Evolutionary conservation across 2,888 invertebrate genomes (phyloP).

Genomic region (Andrena dorsata): DNA sequence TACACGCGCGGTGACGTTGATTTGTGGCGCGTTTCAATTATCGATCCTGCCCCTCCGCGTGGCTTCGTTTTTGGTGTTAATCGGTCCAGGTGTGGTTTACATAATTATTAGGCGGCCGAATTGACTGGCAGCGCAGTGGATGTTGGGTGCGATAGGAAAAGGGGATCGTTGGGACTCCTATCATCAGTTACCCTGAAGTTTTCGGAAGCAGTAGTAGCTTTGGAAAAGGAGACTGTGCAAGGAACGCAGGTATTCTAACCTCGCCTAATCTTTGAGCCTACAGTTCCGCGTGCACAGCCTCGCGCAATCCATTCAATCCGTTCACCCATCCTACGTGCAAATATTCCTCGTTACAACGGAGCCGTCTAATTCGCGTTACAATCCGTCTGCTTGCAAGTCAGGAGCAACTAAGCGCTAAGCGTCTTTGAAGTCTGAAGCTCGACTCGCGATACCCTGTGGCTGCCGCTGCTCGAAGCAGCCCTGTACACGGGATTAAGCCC

Average conservation of each 20-base stretch:
- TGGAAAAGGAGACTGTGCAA: too few species aligned
- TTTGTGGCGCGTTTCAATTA: constrained; percentile 55
- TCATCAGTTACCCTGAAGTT: too few species aligned
- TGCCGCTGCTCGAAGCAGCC: not conserved
- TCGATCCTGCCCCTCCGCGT: constrained; percentile 26
- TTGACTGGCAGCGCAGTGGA: not conserved
- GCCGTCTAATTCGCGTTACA: constrained; percentile 38
- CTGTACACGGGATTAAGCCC: constrained; percentile 40
- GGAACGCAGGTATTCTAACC: too few species aligned
- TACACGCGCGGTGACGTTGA: constrained; percentile 46
- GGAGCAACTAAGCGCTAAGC: not conserved
- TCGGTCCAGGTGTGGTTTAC: constrained; percentile 11
- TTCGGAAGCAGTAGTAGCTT: too few species aligned
- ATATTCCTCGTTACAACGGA: constrained; percentile 31
- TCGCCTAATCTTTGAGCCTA: not conserved
- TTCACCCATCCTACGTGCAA: constrained; percentile 13
- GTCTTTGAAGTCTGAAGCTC: constrained; percentile 52
- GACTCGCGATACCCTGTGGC: constrained; percentile 23
- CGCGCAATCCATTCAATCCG: constrained; percentile 13
- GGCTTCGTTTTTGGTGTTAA: constrained; percentile 39
- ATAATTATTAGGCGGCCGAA: constrained; percentile 11
- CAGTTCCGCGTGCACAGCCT: not conserved
- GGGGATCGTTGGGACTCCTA: too few species aligned
- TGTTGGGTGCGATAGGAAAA: too few species aligned
- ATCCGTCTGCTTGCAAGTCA: constrained; percentile 43